Evolutionary conservation across 2,797 vertebrate species (phyloP), one percentile per base, ranked within the genome.

Genomic region (Chromis chromis): DNA sequence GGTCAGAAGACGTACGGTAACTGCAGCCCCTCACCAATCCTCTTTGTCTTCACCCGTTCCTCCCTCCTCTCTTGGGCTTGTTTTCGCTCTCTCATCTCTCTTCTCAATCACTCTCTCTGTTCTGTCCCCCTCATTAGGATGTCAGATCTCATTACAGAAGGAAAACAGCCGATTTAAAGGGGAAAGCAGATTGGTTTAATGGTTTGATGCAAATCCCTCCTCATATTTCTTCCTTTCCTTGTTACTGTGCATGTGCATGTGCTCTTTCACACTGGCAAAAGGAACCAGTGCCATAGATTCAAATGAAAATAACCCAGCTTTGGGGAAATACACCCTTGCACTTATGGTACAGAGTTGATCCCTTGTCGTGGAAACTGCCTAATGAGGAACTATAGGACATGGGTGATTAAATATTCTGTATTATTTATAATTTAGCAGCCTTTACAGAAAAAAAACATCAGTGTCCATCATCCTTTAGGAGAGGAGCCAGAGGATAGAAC

Each of bases 81-180:
- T 76, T 81, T 65, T 55, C 16, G 27, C 62, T 46, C 82, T 79
- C 76, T 82, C 70, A 73, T 83, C 84, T 74, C 39, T 22, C 72
- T 69, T 62, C 58, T 70, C 70, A 56, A 78, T 77, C 74, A 56
- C 65, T 50, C 73, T 39, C 64, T 68, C 66, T 75, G 65, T 75
- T 78, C 76, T 78, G 68, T 82, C 61, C 74, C 77, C 57, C 82
- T 87, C 82, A 88, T 90, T 91, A 91, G 71, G 73, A 78, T 81
- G 86, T 89, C 86, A 90, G 79, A 82, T 87, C 82, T 91, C 82
- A 91, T 92, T 91, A 89, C 75, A 79, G 71, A 81, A 53, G 79
- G 65, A 89, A 89, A 76, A 82, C 68, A 76, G 77, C 60, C 49
- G 64, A 85, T 86, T 91, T 81, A 79, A 79, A 84, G 61, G 55